phyloP scores from a whole-genome alignment of 2,888 invertebrate species.

The Ectemnius lituratus region DNA sequence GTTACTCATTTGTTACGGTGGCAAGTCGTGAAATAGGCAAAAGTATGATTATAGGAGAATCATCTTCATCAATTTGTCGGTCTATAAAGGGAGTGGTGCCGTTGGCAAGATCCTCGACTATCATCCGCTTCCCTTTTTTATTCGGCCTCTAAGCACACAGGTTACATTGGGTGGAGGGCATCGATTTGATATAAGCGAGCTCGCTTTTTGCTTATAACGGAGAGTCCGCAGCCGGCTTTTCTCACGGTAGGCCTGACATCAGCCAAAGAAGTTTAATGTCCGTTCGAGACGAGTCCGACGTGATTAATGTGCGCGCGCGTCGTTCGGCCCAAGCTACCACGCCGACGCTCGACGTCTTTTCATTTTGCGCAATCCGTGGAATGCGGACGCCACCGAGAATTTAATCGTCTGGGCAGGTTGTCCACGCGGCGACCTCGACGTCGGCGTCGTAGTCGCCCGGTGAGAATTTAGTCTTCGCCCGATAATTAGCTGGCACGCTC shows the following conservation, averaged over 20 bases:
- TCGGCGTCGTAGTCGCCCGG: constrained; percentile 11
- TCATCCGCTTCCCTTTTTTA: no score
- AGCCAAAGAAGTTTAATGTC: constrained; percentile 45
- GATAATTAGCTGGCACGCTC: constrained; percentile 47
- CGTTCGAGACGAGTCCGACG: constrained; percentile 18
- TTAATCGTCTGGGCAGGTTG: constrained; percentile 42
- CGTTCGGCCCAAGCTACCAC: constrained; percentile 12
- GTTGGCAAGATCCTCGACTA: no score
- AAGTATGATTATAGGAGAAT: no score
- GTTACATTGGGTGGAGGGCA: no score
- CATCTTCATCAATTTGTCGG: no score
- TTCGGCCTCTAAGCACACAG: no score
- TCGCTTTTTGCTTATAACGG: constrained; percentile 6
- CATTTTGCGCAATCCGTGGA: constrained; percentile 54
- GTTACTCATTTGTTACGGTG: no score
- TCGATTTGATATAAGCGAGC: no score
- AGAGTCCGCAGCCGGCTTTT: not conserved
- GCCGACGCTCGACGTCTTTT: constrained; percentile 39
- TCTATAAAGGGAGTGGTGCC: no score
- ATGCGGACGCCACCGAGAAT: constrained; percentile 51
- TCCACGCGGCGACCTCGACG: no score
- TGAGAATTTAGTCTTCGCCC: constrained; percentile 44
- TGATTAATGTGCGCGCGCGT: constrained; percentile 50
- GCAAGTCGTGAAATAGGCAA: no score
- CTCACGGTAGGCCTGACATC: not conserved